Evolutionary conservation across 35 echinoderm and acorn worm genomes (phyloP).

Genomic region (Lytechinus variegatus): DNA sequence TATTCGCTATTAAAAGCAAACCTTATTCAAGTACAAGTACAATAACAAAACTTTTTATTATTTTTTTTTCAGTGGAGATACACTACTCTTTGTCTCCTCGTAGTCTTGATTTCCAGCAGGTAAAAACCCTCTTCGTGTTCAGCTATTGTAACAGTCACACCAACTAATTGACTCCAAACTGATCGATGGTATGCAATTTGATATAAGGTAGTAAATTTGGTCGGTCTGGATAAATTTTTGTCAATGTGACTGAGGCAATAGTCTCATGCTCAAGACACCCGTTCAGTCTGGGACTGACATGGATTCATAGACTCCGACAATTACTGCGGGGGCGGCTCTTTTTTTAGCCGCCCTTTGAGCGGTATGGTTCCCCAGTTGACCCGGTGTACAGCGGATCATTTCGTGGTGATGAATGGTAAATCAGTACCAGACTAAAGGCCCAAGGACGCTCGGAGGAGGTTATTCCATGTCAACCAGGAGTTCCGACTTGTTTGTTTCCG

Average conservation of each 20-base stretch:
- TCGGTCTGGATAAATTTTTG: too few relatives aligned
- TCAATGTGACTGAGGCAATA: too few relatives aligned
- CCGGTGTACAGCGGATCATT: background rate
- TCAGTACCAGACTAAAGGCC: background rate
- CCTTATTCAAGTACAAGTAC: background rate
- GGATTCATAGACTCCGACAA: background rate
- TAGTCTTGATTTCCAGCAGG: background rate
- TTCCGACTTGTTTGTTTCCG: background rate
- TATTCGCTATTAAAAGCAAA: background rate
- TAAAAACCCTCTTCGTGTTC: too few relatives aligned
- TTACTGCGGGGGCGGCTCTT: background rate
- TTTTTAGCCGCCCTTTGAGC: background rate
- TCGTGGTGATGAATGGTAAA: slow-evolving; percentile 3
- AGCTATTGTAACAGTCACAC: too few relatives aligned
- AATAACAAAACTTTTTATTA: background rate
- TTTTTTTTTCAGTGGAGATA: background rate
- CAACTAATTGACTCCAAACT: too few relatives aligned
- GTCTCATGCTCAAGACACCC: too few relatives aligned
- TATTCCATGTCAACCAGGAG: background rate
- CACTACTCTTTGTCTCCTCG: background rate
- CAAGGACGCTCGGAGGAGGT: background rate
- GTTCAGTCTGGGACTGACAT: too few relatives aligned
- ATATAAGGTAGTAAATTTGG: too few relatives aligned
- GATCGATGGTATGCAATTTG: too few relatives aligned
- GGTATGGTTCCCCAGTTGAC: background rate